These are phyloP conservation scores for Bubo scandiacus DNA, from an alignment of 2,113 vertebrate genomes.

Conservation along the genomic window DNA sequence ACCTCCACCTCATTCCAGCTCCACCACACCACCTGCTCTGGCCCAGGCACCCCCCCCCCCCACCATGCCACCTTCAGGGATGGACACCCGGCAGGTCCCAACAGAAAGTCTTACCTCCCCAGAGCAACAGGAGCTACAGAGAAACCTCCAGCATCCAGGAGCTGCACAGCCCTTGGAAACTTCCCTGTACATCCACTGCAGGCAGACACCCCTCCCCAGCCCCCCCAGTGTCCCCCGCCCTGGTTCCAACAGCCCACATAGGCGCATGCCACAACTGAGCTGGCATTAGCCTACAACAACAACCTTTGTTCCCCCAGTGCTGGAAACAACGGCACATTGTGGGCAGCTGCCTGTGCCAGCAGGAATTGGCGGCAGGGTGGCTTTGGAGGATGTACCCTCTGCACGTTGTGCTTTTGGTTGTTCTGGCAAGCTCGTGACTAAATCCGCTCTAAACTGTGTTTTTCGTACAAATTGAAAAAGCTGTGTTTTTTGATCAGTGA, in stretches of 20 bases:
- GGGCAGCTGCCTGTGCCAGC: background rate
- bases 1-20: background rate
- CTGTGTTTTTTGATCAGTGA: background rate
- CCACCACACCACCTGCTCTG: accelerated
- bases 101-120: background rate
- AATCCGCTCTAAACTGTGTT: background rate
- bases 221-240: background rate
- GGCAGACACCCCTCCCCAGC: background rate
- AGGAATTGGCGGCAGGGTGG: background rate
- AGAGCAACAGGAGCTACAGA: background rate
- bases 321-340: constrained; percentile 43
- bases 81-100: accelerated
- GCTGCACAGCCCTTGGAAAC: background rate
- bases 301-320: background rate
- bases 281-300: background rate
- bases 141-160: background rate
- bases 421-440: background rate
- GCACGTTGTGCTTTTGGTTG: background rate
- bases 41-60: background rate
- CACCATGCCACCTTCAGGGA: accelerated
- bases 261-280: background rate
- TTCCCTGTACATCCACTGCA: background rate
- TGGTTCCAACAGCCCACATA: background rate
- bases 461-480: accelerated
- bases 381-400: background rate